Conservation (phyloP, 1,140 invertebrate genomes). For the Popillia japonica region DNA sequence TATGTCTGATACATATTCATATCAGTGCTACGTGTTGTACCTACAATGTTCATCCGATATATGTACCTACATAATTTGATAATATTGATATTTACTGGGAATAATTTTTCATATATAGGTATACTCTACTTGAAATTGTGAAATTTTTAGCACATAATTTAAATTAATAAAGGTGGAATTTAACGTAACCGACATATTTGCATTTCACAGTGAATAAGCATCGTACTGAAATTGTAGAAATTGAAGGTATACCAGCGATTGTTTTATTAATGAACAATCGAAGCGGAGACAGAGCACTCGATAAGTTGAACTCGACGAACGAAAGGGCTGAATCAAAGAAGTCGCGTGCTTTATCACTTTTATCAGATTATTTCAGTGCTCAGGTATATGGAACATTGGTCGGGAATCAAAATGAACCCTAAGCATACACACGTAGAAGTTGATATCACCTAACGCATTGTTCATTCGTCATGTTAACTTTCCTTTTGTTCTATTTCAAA, state of each 20-base stretch:
- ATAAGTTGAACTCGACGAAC: neutral
- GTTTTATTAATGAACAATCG: constrained; percentile 7
- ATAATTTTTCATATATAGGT: no score
- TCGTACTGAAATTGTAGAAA: neutral
- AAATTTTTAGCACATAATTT: no score
- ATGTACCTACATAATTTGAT: no score
- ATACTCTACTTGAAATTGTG: no score
- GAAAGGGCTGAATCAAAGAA: neutral
- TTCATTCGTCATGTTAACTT: constrained; percentile 26
- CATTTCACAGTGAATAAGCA: neutral
- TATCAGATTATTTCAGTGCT: constrained; percentile 16
- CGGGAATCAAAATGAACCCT: neutral
- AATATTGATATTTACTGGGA: no score
- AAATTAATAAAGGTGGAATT: neutral
- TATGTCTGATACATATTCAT: no score
- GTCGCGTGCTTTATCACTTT: constrained; percentile 14
- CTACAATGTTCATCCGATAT: no score
- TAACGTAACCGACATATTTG: neutral
- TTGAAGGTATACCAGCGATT: neutral
- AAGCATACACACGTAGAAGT: neutral
- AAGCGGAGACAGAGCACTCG: neutral
- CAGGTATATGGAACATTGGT: neutral
- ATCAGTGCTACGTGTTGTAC: no score
- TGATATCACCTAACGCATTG: constrained; percentile 23
- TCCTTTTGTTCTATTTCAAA: constrained; percentile 35